Evolutionary conservation across 2,888 invertebrate genomes (phyloP), one percentile per base, ranked within the genome.

Genomic region (Steinernema scapterisci): DNA sequence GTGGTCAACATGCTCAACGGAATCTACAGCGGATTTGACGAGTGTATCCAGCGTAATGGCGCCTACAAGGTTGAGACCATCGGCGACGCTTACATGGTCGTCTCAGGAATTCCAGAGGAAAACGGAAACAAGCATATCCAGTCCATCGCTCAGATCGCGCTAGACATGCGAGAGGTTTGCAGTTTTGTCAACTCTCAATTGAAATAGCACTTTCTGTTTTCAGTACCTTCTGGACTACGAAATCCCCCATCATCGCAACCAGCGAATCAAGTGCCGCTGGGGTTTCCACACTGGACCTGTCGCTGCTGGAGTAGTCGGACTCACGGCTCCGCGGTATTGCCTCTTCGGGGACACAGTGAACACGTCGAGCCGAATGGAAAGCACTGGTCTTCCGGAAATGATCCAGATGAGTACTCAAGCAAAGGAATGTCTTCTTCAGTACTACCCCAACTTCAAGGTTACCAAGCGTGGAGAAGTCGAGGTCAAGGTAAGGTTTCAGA

Each of bases 261-360:
- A 78, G n/a, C 79, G 84, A 21, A 79, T 85, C 44, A 75, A 79
- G 72, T 81, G 79, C 72, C 81, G 86, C 43, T 85, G 84, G 85
- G 86, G 86, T 2, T 81, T 86, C 75, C 85, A 84, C 73, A 83
- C 85, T 21, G 86, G 86, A 23, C 31, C 81, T 2, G 84, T 84
- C 6, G 86, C 86, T 7, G 86, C 85, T 1, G 86, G 86, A 19
- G 86, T 87, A 11, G 85, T 87, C n/a, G 87, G 87, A 19, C 76
- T 87, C 27, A 85, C 85, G 70, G 87, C 87, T 44, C 87, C 87
- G 21, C 76, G 87, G 16, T 87, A 87, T 76, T 87, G 87, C 77
- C 81, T 87, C 0, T 87, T 86, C 56, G 86, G 86, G 44, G 86
- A 86, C 74, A 86, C 86, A 27, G 85, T 85, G 7, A 86, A 86